These are phyloP conservation scores for Papilio gigon DNA, from an alignment of 2,888 invertebrate species.

Conservation along the genomic window DNA sequence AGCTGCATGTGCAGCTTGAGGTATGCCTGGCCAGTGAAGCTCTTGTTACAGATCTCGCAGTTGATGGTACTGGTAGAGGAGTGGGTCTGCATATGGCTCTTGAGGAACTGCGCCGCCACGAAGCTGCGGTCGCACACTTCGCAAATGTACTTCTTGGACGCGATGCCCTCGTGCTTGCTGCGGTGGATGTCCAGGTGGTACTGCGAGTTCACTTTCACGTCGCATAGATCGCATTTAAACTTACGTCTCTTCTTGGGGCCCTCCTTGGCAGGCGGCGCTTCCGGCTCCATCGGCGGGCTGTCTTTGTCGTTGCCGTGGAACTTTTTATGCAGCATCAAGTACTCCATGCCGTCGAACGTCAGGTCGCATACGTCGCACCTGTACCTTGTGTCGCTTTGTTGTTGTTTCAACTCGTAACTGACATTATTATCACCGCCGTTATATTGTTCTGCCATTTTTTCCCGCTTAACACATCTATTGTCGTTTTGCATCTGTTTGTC, in stretches of 20 bases:
- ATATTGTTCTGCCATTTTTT: conserved; percentile 75
- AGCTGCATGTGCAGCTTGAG: conserved; percentile 77
- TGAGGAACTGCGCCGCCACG: conserved; percentile 76
- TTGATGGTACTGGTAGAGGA: conserved; percentile 73
- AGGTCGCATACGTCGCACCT: conserved; percentile 75
- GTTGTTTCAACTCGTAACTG: conserved; percentile 67
- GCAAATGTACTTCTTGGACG: conserved; percentile 73
- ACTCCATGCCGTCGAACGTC: conserved; percentile 76
- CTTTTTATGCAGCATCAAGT: conserved; percentile 74
- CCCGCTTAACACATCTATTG: conserved; percentile 68
- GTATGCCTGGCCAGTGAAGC: conserved; percentile 76
- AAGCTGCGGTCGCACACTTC: conserved; percentile 77
- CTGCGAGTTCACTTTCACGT: conserved; percentile 78
- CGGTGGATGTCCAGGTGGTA: conserved; percentile 77
- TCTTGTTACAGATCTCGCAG: conserved; percentile 75
- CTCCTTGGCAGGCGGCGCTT: conserved; percentile 59
- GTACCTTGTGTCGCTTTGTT: conserved; percentile 62
- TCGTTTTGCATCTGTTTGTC: conserved; percentile 67
- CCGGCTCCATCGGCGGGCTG: conserved; percentile 64
- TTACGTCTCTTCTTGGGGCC: conserved; percentile 74
- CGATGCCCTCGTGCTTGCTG: conserved; percentile 74
- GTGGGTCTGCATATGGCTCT: conserved; percentile 79
- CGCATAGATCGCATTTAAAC: conserved; percentile 76
- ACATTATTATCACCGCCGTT: conserved; percentile 64
- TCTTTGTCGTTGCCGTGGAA: conserved; percentile 77